Percentiles rank a stretch among this genome's conserved stretches.
These are phyloP conservation scores for Trissolcus brochymenae DNA, from an alignment of 2,888 invertebrate species.

Conservation along the genomic window DNA sequence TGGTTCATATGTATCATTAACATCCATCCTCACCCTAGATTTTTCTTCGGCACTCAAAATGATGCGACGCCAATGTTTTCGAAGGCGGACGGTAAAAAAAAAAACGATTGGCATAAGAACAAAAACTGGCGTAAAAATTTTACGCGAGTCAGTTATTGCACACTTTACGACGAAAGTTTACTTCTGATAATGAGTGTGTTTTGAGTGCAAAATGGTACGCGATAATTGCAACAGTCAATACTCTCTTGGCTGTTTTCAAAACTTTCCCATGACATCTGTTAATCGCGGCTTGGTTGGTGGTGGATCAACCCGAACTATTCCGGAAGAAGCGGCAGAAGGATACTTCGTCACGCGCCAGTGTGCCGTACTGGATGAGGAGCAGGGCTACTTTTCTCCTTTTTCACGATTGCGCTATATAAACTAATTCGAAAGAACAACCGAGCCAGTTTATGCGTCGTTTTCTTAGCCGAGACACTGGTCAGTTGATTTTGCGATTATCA, in stretches of 20 bases:
- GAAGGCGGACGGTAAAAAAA: slow-evolving; percentile 7
- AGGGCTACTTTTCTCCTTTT: slow-evolving; percentile 68
- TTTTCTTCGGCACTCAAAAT: slow-evolving; percentile 15
- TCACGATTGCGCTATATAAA: slow-evolving; percentile 70
- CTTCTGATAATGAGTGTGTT: slow-evolving; percentile 22
- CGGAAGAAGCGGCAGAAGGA: slow-evolving; percentile 64
- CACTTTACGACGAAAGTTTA: slow-evolving; percentile 18
- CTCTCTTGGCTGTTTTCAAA: slow-evolving; percentile 46
- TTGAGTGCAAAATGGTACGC: slow-evolving; percentile 42
- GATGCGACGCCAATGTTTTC: slow-evolving; percentile 8
- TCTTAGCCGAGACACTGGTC: slow-evolving; percentile 51
- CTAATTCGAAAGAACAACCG: slow-evolving; percentile 64
- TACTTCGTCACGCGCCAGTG: slow-evolving; percentile 74
- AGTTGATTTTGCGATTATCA: slow-evolving; percentile 41
- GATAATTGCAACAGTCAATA: slow-evolving; percentile 44
- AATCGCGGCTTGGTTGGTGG: slow-evolving; percentile 41
- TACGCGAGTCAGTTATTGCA: slow-evolving; percentile 10
- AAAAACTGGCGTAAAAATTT: slow-evolving; percentile 2
- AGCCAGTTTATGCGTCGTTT: slow-evolving; percentile 69
- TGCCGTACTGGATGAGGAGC: slow-evolving; percentile 69
- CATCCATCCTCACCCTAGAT: slow-evolving; percentile 35
- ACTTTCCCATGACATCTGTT: slow-evolving; percentile 59
- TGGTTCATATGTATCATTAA: slow-evolving; percentile 21
- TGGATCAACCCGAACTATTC: slow-evolving; percentile 53
- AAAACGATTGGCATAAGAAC: neutral